phyloP scores from a whole-genome alignment of 2,797 vertebrate species.

The Phalloptychus januarius region DNA sequence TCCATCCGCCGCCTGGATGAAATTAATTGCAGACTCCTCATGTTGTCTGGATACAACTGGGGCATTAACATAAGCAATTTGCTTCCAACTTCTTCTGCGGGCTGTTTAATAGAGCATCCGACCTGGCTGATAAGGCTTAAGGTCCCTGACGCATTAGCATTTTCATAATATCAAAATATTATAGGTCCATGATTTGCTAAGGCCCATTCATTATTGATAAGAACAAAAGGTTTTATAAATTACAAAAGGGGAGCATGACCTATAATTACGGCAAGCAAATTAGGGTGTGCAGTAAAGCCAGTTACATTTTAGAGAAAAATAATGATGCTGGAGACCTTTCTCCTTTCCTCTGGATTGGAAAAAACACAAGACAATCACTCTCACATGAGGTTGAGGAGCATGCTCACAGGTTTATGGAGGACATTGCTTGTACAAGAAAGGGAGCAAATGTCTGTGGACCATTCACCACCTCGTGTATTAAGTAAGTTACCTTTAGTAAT shows the following conservation, averaged over 20 bases:
- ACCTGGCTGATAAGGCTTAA: constrained; percentile 91
- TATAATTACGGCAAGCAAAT: constrained; percentile 99
- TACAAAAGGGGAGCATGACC: constrained; percentile 96
- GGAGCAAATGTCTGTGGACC: constrained; percentile 75
- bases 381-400: constrained; percentile 86
- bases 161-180: constrained; percentile 98
- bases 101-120: constrained; percentile 96
- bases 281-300: constrained; percentile 92
- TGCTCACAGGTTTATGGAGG: constrained; percentile 80
- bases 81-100: constrained; percentile 92
- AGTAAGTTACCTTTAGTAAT: constrained; percentile 45
- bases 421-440: constrained; percentile 83
- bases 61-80: constrained; percentile 99
- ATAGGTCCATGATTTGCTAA: constrained; percentile 86
- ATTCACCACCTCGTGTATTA: constrained; percentile 41
- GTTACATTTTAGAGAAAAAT: constrained; percentile 97
- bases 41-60: constrained; percentile 96
- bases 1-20: constrained; percentile 88
- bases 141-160: constrained; percentile 90
- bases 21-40: constrained; percentile 96
- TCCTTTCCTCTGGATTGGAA: constrained; percentile 82
- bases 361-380: constrained; percentile 91
- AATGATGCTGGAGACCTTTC: constrained; percentile 94
- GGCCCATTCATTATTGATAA: constrained; percentile 99
- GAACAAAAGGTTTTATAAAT: constrained; percentile 96